phyloP scores from a whole-genome alignment of 2,888 invertebrate genomes.

The Cheilosia urbana region DNA sequence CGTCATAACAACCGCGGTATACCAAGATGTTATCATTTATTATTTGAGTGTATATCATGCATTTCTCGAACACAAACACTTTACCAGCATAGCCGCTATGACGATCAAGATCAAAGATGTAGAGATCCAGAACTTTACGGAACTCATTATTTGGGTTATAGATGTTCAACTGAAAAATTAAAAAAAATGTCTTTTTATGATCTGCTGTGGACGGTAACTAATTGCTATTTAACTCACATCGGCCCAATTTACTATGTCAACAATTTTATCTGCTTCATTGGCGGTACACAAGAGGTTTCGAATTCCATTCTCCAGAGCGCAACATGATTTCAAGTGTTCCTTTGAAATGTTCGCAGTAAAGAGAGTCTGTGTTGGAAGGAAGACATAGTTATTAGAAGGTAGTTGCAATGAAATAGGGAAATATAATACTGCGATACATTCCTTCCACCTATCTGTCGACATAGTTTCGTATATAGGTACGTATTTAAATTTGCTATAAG shows the following conservation, averaged over 20 bases:
- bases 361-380: background rate
- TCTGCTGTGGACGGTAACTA: no score
- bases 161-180: conserved; percentile 21
- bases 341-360: background rate
- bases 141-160: conserved; percentile 10
- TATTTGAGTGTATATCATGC: conserved; percentile 36
- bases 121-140: conserved; percentile 6
- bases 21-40: background rate
- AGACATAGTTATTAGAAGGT: no score
- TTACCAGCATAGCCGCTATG: background rate
- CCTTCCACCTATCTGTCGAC: no score
- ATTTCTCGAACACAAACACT: conserved; percentile 36
- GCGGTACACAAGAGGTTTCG: background rate
- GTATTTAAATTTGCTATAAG: no score
- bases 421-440: no score
- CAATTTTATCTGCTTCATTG: conserved; percentile 21
- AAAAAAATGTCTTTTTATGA: background rate
- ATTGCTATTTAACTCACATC: background rate
- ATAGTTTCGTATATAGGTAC: no score
- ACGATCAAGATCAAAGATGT: conserved; percentile 13
- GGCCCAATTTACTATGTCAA: conserved; percentile 8
- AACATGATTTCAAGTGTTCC: background rate
- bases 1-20: conserved; percentile 36
- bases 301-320: conserved; percentile 6
- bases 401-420: no score